Evolutionary conservation across 2,113 vertebrate genomes (phyloP).

Genomic region (Baryphthengus martii): DNA sequence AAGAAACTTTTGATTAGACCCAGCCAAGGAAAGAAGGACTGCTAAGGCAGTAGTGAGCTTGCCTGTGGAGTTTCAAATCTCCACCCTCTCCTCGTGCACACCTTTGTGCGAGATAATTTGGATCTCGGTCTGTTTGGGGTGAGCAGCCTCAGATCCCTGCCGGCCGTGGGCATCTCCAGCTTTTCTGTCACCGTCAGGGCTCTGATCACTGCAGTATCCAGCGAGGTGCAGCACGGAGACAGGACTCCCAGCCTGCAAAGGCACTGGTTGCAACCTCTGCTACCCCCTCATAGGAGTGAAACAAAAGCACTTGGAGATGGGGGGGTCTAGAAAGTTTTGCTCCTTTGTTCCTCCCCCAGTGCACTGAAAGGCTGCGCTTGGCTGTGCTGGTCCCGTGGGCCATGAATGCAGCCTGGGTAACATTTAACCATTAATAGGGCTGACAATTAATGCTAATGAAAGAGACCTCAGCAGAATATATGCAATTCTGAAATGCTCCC

Average conservation of each 20-base stretch:
- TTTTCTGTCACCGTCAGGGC: neutral
- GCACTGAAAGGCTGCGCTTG: rapidly evolving
- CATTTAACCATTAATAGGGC: neutral
- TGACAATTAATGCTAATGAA: neutral
- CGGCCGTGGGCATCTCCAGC: too few species aligned
- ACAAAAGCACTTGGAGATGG: neutral
- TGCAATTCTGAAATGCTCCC: neutral
- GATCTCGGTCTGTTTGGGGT: neutral
- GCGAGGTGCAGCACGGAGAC: rapidly evolving
- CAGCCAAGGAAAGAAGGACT: neutral
- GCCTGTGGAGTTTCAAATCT: neutral
- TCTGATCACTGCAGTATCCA: neutral
- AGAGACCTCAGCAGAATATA: neutral
- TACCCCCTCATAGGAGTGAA: neutral
- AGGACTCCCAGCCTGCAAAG: neutral
- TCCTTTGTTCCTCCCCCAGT: neutral
- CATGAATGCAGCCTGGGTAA: rapidly evolving
- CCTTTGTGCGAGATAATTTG: neutral
- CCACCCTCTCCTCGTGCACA: neutral
- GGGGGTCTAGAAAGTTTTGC: neutral
- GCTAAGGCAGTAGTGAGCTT: neutral
- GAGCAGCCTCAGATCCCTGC: neutral
- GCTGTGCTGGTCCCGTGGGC: neutral
- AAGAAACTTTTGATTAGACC: neutral
- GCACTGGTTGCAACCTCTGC: neutral